These are phyloP conservation scores for Octopus sinensis DNA, from an alignment of 1,140 invertebrate genomes.

Conservation along the genomic window DNA sequence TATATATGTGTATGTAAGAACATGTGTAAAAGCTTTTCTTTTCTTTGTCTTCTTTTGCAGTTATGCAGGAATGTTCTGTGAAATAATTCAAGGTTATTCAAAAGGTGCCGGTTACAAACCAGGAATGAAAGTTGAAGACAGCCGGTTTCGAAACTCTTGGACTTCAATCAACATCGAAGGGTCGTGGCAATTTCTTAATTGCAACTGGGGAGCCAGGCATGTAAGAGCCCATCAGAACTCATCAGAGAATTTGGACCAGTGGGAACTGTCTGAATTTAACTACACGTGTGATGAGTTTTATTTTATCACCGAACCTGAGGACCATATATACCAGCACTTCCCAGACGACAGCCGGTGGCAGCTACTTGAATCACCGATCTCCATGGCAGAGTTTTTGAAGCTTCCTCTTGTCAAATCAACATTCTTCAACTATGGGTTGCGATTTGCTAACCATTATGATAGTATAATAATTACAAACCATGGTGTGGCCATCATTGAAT, in stretches of 20 bases:
- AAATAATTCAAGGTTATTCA: slow-evolving; percentile 98
- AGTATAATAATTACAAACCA: slow-evolving; percentile 46
- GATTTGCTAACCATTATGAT: slow-evolving; percentile 48
- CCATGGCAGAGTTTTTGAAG: slow-evolving; percentile 60
- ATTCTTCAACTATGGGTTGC: slow-evolving; percentile 52
- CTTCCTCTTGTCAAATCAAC: slow-evolving; percentile 58
- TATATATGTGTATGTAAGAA: too few species aligned
- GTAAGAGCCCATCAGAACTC: slow-evolving; percentile 35
- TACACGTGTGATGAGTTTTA: slow-evolving; percentile 58
- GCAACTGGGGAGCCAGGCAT: slow-evolving; percentile 61
- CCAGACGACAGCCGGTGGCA: slow-evolving; percentile 62
- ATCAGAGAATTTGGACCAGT: not conserved
- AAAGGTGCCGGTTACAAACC: slow-evolving; percentile 98
- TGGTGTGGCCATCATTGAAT: slow-evolving; percentile 45
- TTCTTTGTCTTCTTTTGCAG: slow-evolving; percentile 59
- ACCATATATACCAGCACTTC: slow-evolving; percentile 62
- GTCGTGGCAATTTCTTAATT: slow-evolving; percentile 54
- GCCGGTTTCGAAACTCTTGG: slow-evolving; percentile 60
- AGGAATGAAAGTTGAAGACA: slow-evolving; percentile 87
- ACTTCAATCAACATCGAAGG: slow-evolving; percentile 50
- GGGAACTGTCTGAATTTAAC: slow-evolving; percentile 25
- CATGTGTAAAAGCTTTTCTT: not conserved
- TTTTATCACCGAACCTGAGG: slow-evolving; percentile 63
- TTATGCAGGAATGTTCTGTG: slow-evolving; percentile 96
- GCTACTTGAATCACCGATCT: slow-evolving; percentile 59